Base-by-base conservation (phyloP, 37 sponge, comb jelly and placozoan genomes). In the Haliclona indistincta region DNA sequence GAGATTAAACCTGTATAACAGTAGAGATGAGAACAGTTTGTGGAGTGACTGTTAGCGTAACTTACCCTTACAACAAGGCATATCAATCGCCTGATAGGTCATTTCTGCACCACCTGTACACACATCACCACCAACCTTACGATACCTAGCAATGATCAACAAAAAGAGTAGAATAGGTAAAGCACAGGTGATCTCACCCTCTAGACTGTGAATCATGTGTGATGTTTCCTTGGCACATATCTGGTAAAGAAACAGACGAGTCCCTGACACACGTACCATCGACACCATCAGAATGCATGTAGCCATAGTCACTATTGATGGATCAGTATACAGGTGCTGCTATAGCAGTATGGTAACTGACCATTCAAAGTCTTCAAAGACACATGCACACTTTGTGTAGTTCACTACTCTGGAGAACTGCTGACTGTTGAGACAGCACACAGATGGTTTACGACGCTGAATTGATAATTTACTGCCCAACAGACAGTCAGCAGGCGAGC, bases 321-420 rank as follows among this genome's bases (percentile, higher is more conserved):
- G n/a, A 58, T 58, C 11, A 58, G 6, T n/a, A 20, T 8, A 58
- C 6, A 6, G n/a, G 11, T 58, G n/a, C 7, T 20, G 6, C 7
- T 58, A n/a, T 35, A 26, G 45, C 33, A 3, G 15, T 22, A 30
- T 61, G 43, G 3, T n/a, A n/a, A 56, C 79, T 38, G 70, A 93
- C 86, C 97, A 96, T 36, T 93, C 94, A 86, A 78, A 96, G 82
- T 96, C 97, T 20, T 93, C 88, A 22, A 36, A 41, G 10, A 20
- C 78, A 49, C 97, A 96, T 3, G 37, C 36, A 73, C 97, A 96
- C n/a, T 32, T n/a, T 20, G 63, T 33, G 60, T 58, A 54, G 39
- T 8, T 67, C 10, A 74, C 45, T 8, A 41, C 53, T 15, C 91
- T 45, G 10, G 34, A 60, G 63, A 90, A 96, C 45, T 74, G 70